Evolutionary conservation across 2,113 vertebrate species (phyloP).

Genomic region (Bos javanicus): DNA sequence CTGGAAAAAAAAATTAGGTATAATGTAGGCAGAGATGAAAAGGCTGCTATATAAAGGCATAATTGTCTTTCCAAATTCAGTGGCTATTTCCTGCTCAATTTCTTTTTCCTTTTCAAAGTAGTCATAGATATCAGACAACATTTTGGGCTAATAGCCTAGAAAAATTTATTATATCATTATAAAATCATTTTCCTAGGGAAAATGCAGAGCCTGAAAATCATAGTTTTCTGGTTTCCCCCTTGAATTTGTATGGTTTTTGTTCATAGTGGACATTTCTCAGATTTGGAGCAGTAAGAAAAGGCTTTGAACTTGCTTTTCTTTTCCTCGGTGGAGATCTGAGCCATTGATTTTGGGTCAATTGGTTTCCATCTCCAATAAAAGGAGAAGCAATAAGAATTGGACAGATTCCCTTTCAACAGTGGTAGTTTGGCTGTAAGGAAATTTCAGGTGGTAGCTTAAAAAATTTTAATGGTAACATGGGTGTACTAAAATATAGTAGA

Average conservation of each 20-base stretch:
- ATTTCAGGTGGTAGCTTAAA: constrained; percentile 48
- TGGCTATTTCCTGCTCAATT: constrained; percentile 36
- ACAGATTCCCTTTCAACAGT: constrained; percentile 6
- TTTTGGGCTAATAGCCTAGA: constrained; percentile 59
- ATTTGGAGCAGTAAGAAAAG: constrained; percentile 41
- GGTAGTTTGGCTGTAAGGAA: constrained; percentile 38
- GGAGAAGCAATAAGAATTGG: constrained; percentile 32
- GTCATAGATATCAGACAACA: constrained; percentile 50
- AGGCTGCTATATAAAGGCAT: background rate
- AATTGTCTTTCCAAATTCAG: constrained; percentile 35
- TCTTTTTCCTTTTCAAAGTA: constrained; percentile 61
- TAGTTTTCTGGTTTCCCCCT: background rate
- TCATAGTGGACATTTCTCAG: constrained; percentile 17
- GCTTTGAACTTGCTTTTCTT: constrained; percentile 41
- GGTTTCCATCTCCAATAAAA: constrained; percentile 33
- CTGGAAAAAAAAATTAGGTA: background rate
- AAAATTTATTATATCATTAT: constrained; percentile 63
- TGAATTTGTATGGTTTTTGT: constrained; percentile 28
- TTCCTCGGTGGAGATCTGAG: background rate
- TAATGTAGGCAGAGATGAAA: background rate
- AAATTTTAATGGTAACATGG: constrained; percentile 41
- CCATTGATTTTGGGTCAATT: constrained; percentile 42
- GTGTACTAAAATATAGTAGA: constrained; percentile 38
- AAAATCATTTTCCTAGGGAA: constrained; percentile 58
- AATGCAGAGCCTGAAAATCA: constrained; percentile 14